A percentile compares a stretch with the other conserved stretches of the same genome.
phyloP scores from a whole-genome alignment of 2,797 vertebrate genomes.

The Staurois parvus region DNA sequence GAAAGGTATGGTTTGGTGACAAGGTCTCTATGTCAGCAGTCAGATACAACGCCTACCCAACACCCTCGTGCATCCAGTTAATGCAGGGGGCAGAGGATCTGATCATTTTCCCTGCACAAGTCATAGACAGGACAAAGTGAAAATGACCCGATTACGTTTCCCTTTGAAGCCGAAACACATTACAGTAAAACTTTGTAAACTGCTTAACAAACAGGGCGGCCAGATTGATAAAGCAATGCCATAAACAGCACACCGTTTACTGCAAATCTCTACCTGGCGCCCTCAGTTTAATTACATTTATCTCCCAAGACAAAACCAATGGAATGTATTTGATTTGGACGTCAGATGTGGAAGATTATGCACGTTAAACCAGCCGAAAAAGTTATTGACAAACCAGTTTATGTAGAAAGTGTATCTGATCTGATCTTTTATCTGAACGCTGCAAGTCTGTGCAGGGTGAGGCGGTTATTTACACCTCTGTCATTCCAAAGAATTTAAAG shows the following conservation, averaged over 20 bases:
- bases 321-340: background rate
- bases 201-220: background rate
- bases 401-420: background rate
- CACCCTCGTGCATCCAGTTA: too few relatives aligned
- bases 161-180: background rate
- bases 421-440: constrained; percentile 1
- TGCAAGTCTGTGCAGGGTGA: constrained; percentile 11
- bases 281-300: constrained; percentile 6
- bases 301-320: constrained; percentile 16
- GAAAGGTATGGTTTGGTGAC: too few relatives aligned
- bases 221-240: background rate
- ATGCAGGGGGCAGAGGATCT: too few relatives aligned
- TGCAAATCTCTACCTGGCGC: constrained; percentile 11
- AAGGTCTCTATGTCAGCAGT: too few relatives aligned
- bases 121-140: too few relatives aligned
- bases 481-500: too few relatives aligned
- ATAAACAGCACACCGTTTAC: constrained; percentile 12
- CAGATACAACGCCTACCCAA: too few relatives aligned
- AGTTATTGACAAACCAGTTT: constrained; percentile 7
- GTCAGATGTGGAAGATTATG: constrained; percentile 14
- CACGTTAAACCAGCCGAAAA: background rate
- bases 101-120: too few relatives aligned
- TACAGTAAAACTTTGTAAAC: background rate
- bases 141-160: background rate
- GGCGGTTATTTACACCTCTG: too few relatives aligned